A percentile compares a stretch with the other conserved stretches of the same genome.
These are phyloP conservation scores for Bembecia ichneumoniformis DNA, from an alignment of 2,888 invertebrate genomes.

Conservation along the genomic window DNA sequence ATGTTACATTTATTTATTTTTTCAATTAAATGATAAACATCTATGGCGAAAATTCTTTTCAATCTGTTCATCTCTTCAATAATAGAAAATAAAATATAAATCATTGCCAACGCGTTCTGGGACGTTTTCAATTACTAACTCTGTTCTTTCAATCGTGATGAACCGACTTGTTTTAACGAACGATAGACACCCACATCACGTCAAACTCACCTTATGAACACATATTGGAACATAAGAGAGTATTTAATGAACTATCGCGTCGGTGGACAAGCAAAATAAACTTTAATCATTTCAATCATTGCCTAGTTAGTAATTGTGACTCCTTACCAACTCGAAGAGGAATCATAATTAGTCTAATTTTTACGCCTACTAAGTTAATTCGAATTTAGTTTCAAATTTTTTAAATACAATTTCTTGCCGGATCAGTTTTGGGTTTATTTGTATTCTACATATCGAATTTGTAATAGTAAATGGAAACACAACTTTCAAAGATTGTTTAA, in stretches of 20 bases:
- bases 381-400: constrained; percentile 20
- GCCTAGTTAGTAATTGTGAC: constrained; percentile 25
- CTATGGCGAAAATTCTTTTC: constrained; percentile 2
- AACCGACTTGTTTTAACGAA: constrained; percentile 47
- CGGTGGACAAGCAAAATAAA: constrained; percentile 50
- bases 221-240: constrained; percentile 9
- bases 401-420: background rate
- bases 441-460: too few relatives aligned
- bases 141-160: constrained; percentile 44
- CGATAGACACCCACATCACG: constrained; percentile 47
- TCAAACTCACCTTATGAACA: constrained; percentile 17
- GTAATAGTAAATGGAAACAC: too few relatives aligned
- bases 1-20: too few relatives aligned
- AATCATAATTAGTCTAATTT: constrained; percentile 32
- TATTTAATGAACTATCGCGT: constrained; percentile 38
- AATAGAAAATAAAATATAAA: constrained; percentile 32
- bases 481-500: too few relatives aligned
- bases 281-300: constrained; percentile 42
- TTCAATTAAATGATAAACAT: background rate
- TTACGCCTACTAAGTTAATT: constrained; percentile 37
- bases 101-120: constrained; percentile 44
- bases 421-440: too few relatives aligned
- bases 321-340: constrained; percentile 5
- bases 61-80: constrained; percentile 6
- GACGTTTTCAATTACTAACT: constrained; percentile 53